phyloP scores from a whole-genome alignment of 2,888 invertebrate species.

The Sphaeridia pumilis region DNA sequence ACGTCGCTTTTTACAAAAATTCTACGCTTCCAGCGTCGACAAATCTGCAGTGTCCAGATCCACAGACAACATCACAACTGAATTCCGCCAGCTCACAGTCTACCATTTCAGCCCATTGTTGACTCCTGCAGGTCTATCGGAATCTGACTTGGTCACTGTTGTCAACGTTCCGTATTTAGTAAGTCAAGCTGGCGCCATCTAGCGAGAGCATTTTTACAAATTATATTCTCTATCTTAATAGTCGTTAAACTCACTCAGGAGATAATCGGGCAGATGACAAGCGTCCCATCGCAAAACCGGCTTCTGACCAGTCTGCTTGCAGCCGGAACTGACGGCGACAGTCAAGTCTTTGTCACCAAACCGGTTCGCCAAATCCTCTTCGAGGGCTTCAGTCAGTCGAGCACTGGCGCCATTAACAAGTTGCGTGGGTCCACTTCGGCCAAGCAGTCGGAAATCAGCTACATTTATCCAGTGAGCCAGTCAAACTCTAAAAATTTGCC shows the following conservation, averaged over 20 bases:
- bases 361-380: constrained; percentile 8
- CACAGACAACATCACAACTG: background rate
- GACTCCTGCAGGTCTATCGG: background rate
- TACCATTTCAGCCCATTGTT: constrained; percentile 8
- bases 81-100: constrained; percentile 3
- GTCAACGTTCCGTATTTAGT: constrained; percentile 11
- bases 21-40: no score
- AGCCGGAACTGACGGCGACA: background rate
- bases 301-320: background rate
- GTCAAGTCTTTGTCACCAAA: constrained; percentile 4
- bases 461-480: background rate
- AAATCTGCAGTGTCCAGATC: background rate
- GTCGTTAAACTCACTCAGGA: constrained; percentile 1
- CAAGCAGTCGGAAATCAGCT: background rate
- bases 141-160: constrained; percentile 1
- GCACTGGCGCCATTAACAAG: no score
- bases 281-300: background rate
- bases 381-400: constrained; percentile 6
- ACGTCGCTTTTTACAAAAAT: no score
- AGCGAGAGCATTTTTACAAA: no score
- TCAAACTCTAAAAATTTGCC: no score
- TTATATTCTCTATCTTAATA: background rate
- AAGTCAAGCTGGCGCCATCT: no score
- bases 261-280: background rate
- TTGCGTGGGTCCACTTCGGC: no score